Base-by-base conservation (phyloP, 1,140 invertebrate genomes). In the Zaprionus tsacasi region DNA sequence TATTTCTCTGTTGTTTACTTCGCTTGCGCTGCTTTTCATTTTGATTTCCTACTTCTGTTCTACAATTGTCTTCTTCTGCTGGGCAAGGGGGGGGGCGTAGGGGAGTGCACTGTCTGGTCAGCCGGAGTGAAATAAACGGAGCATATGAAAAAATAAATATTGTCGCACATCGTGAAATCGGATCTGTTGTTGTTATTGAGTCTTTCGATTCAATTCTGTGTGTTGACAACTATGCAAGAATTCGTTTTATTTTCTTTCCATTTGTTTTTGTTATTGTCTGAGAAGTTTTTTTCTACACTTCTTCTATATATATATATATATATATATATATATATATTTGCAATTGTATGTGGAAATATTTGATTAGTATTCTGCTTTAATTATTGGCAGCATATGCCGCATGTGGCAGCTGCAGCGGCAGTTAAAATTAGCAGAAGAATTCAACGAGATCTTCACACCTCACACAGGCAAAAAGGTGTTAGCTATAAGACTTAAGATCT, bases 161-260 rank as follows among this genome's bases (percentile, higher is more conserved):
- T 69, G 85, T 70, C 74, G 79, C 85, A 76, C 65, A 79, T 45
- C 40, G 40, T 76, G 85, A 89, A 88, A 88, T 81, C 75, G 38
- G 81, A 88, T 72, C 81, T 89, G 69, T 85, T 88, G 89, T 88
- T 89, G 70, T 85, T 88, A 88, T 88, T 89, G 70, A 90, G 78
- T 85, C 86, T 85, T 75, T 76, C 70, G 85, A 88, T 88, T 45
- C 40, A 82, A 75, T 78, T 69, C 56, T 45, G 40, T 75, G 40
- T 75, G 80, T 88, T 89, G 83, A 83, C 83, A 89, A 78, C 83
- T 89, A 83, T 88, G 83, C 83, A 88, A 81, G 81, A 85, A 88
- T 89, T 30, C 27, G 27, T 30, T 88, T 88, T 89, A 75, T 88
- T 88, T 15, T n/a, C n/a, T 15, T 6, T 43, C n/a, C n/a, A n/a